Evolutionary conservation across 92 coral and sea anemone species (phyloP).

Genomic region (Zoanthus gigantus): DNA sequence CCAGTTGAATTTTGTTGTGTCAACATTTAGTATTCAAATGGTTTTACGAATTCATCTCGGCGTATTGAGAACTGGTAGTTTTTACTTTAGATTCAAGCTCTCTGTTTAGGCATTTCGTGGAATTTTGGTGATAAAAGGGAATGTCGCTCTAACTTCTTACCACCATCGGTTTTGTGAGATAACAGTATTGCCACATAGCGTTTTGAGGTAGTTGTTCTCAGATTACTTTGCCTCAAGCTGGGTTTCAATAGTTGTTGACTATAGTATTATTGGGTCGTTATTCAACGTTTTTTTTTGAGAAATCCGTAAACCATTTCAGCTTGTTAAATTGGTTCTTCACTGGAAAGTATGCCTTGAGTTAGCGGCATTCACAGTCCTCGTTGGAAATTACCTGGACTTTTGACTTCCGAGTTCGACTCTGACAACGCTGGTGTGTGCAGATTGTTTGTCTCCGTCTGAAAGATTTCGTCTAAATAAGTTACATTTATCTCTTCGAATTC

Average conservation of each 20-base stretch:
- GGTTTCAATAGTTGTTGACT: slow-evolving; percentile 26
- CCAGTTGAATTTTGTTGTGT: slow-evolving; percentile 82
- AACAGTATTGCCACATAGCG: slow-evolving; percentile 2
- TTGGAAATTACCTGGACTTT: slow-evolving; percentile 2
- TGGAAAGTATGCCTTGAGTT: slow-evolving; percentile 10
- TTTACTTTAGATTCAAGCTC: slow-evolving; percentile 19
- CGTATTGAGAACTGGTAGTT: slow-evolving; percentile 7
- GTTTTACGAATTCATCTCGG: slow-evolving; percentile 37
- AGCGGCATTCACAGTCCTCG: background rate
- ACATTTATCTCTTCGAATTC: slow-evolving; percentile 17
- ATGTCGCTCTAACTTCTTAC: background rate
- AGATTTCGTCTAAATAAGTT: background rate
- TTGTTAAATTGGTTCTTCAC: background rate
- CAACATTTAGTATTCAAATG: slow-evolving; percentile 84
- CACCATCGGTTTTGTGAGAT: background rate
- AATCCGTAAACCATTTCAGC: slow-evolving; percentile 30
- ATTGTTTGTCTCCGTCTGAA: slow-evolving; percentile 19
- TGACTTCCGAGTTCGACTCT: background rate
- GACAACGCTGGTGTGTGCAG: background rate
- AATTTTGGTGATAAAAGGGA: background rate
- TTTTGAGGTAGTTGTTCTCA: background rate
- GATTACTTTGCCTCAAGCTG: slow-evolving; percentile 9
- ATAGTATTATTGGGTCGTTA: slow-evolving; percentile 9
- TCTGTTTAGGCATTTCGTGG: slow-evolving; percentile 7
- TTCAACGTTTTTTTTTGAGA: slow-evolving; percentile 37